These are phyloP conservation scores for Oryzias sinensis DNA, from an alignment of 2,797 vertebrate genomes.

Conservation along the genomic window DNA sequence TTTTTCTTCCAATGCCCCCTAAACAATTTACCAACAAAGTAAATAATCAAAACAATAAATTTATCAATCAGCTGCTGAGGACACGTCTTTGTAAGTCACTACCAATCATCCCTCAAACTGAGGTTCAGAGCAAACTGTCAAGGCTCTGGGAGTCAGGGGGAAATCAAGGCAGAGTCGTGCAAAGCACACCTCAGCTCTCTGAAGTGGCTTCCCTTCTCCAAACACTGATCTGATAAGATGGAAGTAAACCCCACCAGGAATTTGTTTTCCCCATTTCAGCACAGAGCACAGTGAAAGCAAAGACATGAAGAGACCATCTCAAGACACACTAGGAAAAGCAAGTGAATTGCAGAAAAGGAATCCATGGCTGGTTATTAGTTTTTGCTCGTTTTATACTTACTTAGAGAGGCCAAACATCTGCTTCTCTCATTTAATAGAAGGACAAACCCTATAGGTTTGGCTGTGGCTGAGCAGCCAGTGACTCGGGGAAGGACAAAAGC, in stretches of 20 bases:
- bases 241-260: constrained; percentile 56
- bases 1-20: constrained; percentile 27
- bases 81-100: constrained; percentile 21
- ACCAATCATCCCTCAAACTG: constrained; percentile 33
- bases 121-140: constrained; percentile 23
- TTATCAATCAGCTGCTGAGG: constrained; percentile 36
- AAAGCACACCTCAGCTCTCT: constrained; percentile 48
- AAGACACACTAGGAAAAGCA: constrained; percentile 15
- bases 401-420: constrained; percentile 51
- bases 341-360: constrained; percentile 38
- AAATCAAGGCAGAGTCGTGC: constrained; percentile 32
- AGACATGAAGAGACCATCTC: constrained; percentile 27
- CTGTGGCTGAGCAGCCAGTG: constrained; percentile 20
- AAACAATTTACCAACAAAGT: constrained; percentile 25
- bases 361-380: constrained; percentile 38
- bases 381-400: constrained; percentile 32
- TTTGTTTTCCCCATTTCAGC: constrained; percentile 52
- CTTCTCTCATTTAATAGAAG: constrained; percentile 46
- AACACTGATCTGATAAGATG: constrained; percentile 72
- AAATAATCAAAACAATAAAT: constrained; percentile 42
- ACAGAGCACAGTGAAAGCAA: constrained; percentile 30
- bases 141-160: constrained; percentile 17
- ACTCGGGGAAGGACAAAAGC: constrained; percentile 46
- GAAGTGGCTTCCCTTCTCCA: constrained; percentile 61
- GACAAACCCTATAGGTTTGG: constrained; percentile 37